Conservation (phyloP, 64 coral and sea anemone genomes). For the Trachythela sp. region DNA sequence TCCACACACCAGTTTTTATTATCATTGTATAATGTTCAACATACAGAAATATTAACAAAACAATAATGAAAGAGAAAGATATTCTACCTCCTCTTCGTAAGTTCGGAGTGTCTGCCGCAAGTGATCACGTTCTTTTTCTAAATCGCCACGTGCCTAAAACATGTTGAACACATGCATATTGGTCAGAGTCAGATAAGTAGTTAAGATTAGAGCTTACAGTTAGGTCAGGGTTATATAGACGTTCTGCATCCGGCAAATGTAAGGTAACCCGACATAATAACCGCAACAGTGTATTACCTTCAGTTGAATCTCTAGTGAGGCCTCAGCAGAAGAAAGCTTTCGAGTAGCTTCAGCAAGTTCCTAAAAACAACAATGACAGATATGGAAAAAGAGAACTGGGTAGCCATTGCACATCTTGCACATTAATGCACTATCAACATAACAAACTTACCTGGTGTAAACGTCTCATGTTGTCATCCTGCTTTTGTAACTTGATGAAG, state of each 20-base stretch:
- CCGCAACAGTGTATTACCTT: constrained; percentile 38
- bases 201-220: too few relatives aligned
- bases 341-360: constrained; percentile 47
- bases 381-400: background rate
- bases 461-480: constrained; percentile 38
- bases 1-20: too few relatives aligned
- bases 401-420: too few relatives aligned
- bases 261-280: background rate
- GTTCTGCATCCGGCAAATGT: too few relatives aligned
- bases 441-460: constrained; percentile 36
- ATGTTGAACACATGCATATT: background rate
- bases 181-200: background rate
- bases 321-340: constrained; percentile 58
- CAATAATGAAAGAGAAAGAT: background rate
- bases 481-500: background rate
- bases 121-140: constrained; percentile 55
- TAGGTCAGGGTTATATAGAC: too few relatives aligned
- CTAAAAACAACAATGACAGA: constrained; percentile 15
- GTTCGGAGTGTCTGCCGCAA: constrained; percentile 42
- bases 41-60: background rate
- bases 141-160: constrained; percentile 61
- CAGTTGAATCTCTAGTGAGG: constrained; percentile 64
- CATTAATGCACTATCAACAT: too few relatives aligned
- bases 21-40: background rate
- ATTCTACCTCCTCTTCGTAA: constrained; percentile 47